Conservation (phyloP, 2,888 invertebrate species). For the Acronicta alni region DNA sequence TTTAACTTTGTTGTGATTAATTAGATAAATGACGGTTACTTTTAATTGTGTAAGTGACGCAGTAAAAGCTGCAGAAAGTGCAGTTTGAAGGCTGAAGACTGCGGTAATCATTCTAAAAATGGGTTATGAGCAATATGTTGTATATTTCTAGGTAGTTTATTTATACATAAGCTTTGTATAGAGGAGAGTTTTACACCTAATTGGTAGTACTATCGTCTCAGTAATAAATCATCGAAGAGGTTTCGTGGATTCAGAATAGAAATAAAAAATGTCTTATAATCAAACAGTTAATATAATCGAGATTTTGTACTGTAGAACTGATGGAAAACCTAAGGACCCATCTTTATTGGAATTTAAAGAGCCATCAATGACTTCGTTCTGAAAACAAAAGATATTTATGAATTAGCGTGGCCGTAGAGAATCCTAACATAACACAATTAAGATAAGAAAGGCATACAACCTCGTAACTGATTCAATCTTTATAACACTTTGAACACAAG, state of each 20-base stretch:
- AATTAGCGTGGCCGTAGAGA: background rate
- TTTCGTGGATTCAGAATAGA: too few relatives aligned
- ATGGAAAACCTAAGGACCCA: too few relatives aligned
- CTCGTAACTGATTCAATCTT: background rate
- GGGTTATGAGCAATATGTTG: constrained; percentile 27
- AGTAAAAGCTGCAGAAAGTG: constrained; percentile 40
- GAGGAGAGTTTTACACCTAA: constrained; percentile 7
- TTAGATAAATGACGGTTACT: constrained; percentile 1
- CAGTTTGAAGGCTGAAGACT: constrained; percentile 41
- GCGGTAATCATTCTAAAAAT: constrained; percentile 38
- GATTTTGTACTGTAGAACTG: too few relatives aligned
- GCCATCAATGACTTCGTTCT: too few relatives aligned
- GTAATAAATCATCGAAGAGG: too few relatives aligned
- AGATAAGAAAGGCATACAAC: background rate
- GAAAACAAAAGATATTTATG: too few relatives aligned
- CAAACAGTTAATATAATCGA: too few relatives aligned
- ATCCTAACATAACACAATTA: background rate
- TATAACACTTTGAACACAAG: constrained; percentile 4
- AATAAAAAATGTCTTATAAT: too few relatives aligned
- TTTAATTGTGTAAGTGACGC: constrained; percentile 12
- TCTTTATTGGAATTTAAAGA: too few relatives aligned
- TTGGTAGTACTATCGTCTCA: constrained; percentile 5
- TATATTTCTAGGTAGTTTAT: constrained; percentile 13
- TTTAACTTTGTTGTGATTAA: constrained; percentile 16
- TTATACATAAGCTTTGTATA: constrained; percentile 16